Evolutionary conservation across 2,888 invertebrate genomes (phyloP).

Genomic region (Herminia tarsipennalis): DNA sequence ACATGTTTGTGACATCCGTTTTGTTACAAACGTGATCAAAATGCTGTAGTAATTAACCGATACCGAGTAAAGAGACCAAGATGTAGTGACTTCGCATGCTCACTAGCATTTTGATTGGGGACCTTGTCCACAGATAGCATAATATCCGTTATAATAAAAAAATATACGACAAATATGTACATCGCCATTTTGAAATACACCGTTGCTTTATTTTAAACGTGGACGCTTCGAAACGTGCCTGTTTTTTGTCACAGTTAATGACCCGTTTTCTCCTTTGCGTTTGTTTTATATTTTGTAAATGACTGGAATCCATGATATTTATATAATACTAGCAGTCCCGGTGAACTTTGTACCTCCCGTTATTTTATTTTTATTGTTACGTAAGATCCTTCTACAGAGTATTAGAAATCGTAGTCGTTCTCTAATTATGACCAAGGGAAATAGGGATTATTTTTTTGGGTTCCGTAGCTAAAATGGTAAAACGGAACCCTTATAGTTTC

Average conservation of each 20-base stretch:
- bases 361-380: too few relatives aligned
- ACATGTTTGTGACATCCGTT: conserved; percentile 77
- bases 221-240: conserved; percentile 8
- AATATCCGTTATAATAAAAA: conserved; percentile 72
- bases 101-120: conserved; percentile 54
- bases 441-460: too few relatives aligned
- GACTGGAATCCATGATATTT: too few relatives aligned
- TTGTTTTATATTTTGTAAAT: too few relatives aligned
- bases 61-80: conserved; percentile 57
- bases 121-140: conserved; percentile 64
- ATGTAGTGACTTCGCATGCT: conserved; percentile 63
- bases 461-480: too few relatives aligned
- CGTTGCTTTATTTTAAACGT: conserved; percentile 53
- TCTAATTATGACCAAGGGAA: too few relatives aligned
- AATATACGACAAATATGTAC: conserved; percentile 46
- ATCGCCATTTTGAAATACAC: conserved; percentile 56
- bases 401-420: too few relatives aligned
- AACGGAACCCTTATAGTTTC: too few relatives aligned
- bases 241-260: conserved; percentile 8
- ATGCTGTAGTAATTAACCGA: conserved; percentile 54
- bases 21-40: conserved; percentile 71
- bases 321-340: too few relatives aligned
- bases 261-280: too few relatives aligned
- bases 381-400: too few relatives aligned
- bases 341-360: too few relatives aligned